Evolutionary conservation across 2,797 vertebrate species (phyloP).

Genomic region (Capromys pilorides): DNA sequence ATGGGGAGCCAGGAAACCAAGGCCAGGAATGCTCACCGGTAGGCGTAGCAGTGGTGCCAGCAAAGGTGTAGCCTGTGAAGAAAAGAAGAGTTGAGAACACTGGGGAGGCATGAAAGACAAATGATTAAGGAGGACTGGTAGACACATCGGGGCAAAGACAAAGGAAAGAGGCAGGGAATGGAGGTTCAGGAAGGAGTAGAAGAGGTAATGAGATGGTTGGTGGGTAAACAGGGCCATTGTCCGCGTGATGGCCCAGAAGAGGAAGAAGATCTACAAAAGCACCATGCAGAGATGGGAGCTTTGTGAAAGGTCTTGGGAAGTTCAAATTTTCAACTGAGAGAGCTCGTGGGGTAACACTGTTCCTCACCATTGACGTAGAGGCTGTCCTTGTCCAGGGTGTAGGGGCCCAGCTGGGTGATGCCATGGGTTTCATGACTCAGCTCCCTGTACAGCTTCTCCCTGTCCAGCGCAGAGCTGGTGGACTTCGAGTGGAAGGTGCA

Average conservation of each 20-base stretch:
- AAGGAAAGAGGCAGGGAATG: not conserved
- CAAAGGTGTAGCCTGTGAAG: slow-evolving; percentile 56
- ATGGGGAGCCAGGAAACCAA: not conserved
- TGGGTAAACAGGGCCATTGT: not conserved
- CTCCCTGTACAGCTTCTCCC: slow-evolving; percentile 76
- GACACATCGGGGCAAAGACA: not conserved
- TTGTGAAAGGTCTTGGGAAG: not conserved
- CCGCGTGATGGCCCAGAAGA: not conserved
- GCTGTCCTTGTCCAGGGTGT: slow-evolving; percentile 80
- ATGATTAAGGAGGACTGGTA: not conserved
- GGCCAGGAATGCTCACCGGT: slow-evolving; percentile 62
- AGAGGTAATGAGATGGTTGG: not conserved
- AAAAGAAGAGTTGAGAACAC: not conserved
- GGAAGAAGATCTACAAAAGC: not conserved
- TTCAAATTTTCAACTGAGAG: not conserved
- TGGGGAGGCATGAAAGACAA: not conserved
- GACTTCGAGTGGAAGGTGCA: slow-evolving; percentile 36
- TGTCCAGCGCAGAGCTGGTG: slow-evolving; percentile 54
- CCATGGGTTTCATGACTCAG: slow-evolving; percentile 77
- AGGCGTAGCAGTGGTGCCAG: not conserved
- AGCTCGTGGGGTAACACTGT: not conserved
- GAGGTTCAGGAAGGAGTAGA: not conserved
- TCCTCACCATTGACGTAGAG: slow-evolving; percentile 81
- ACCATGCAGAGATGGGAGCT: not conserved
- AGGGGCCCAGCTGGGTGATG: slow-evolving; percentile 79